Evolutionary conservation across 2,113 vertebrate genomes (phyloP), one percentile per base, ranked within the genome.

Genomic region (Rhinopomastus cyanomelas): DNA sequence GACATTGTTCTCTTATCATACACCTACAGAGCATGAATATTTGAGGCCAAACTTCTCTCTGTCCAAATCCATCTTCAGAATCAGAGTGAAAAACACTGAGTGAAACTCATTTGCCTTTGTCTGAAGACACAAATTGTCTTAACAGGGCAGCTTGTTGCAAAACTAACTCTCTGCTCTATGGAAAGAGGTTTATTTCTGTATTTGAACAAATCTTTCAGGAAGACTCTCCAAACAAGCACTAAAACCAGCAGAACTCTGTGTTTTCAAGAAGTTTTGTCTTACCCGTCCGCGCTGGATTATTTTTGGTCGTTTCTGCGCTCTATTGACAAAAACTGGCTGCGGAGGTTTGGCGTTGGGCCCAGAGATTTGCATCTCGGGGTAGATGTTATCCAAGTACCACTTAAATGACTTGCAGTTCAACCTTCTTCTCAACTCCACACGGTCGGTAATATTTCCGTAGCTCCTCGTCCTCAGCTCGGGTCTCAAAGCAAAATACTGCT

Each of bases 321-420:
- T 98, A 61, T 99, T 98, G 94, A 98, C 74, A 80, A 99, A 98
- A 83, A 98, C 85, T 4, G 98, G 98, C 29, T 98, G 98, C 22
- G 98, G 98, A 25, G 97, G 96, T 94, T 98, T 99, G 96, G 97
- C 98, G 49, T 98, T 97, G 27, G 97, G 95, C 53, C 98, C 97
- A 14, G 95, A 94, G 14, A 98, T 88, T 96, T 99, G 98, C 98
- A 99, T 99, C 97, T 99, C 99, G 1, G 99, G 99, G 92, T 99
- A 99, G 34, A 99, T 90, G 8, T 97, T 98, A 94, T 99, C 98
- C 91, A 99, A 97, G 88, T 99, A 99, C 99, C 99, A 99, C 55
- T 97, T 98, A 81, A 99, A 99, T 1, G 99, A 98, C 39, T 89
- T 98, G 78, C 99, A 99, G 72, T 98, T 97, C 92, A 99, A 78